Conservation (phyloP, 2,888 invertebrate genomes). For the Temnothorax ravouxi region DNA sequence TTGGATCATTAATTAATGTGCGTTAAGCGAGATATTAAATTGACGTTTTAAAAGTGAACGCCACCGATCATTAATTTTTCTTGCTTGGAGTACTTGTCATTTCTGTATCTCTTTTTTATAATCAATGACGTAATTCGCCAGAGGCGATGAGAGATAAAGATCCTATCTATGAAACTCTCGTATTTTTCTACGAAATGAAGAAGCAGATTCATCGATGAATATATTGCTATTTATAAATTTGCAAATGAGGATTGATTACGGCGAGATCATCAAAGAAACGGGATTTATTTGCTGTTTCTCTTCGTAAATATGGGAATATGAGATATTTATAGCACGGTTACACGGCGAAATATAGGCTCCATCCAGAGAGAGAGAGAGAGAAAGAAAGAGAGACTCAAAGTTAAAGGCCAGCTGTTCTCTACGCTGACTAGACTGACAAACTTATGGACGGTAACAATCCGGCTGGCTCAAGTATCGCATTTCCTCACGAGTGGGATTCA, state of each 20-base stretch:
- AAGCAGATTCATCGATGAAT: not conserved
- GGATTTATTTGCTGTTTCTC: not conserved
- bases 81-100: not conserved
- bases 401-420: constrained; percentile 15
- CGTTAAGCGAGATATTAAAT: not conserved
- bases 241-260: not conserved
- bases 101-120: not conserved
- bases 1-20: constrained; percentile 11
- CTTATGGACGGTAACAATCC: constrained; percentile 57
- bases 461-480: constrained; percentile 63
- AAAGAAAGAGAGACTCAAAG: not conserved
- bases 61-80: not conserved
- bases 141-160: not conserved
- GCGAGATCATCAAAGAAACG: constrained; percentile 8
- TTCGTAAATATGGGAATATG: not conserved
- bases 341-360: constrained; percentile 4
- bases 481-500: constrained; percentile 68
- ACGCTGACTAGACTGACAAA: constrained; percentile 43
- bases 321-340: constrained; percentile 24
- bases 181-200: not conserved
- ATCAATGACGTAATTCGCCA: not conserved
- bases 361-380: not conserved
- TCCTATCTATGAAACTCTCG: not conserved
- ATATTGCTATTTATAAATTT: not conserved
- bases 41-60: not conserved